Evolutionary conservation across 2,888 invertebrate genomes (phyloP), one percentile per base, ranked within the genome.

Genomic region (Eudemis profundana): DNA sequence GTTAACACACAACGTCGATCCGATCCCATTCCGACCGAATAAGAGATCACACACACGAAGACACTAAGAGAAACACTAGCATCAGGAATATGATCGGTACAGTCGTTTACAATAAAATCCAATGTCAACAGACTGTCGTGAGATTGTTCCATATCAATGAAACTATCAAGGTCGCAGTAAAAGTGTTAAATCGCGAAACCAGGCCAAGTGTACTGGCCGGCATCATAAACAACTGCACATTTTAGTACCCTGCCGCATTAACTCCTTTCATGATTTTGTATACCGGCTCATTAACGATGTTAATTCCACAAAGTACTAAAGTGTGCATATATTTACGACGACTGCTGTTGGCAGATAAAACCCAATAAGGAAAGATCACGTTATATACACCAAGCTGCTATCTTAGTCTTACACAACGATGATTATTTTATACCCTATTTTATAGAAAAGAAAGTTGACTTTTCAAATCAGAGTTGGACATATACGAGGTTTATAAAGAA

Each of bases 181-280:
- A 85, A 86, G 86, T 85, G 79, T 82, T 80, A 81, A 86, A 85
- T 82, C 54, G 50, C n/a, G 21, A 40, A 79, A 66, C 70, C 78
- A 57, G 83, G 83, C 77, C 83, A 83, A 83, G 83, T 82, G 72
- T 72, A 38, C 38, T 38, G 19, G 19, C 62, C 15, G 23, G 7
- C 14, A 23, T 23, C 23, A 33, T 33, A 33, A 33, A 33, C 33
- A 33, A 2, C 33, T 33, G 8, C n/a, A n/a, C n/a, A 1, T 33
- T 7, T 33, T 33, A 10, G 10, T 33, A 10, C 33, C 33, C 2
- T 33, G 8, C 10, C 33, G 33, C 8, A 10, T 33, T 33, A 8
- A 33, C 8, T 33, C 5, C 8, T 33, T 33, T 33, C 10, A 33
- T 33, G 2, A 33, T 33, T 23, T 33, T 0, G 33, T 33, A 8